A percentile compares a stretch with the other conserved stretches of the same genome.
Evolutionary conservation across 2,797 vertebrate species (phyloP).

Genomic region (Simalia tracyae): DNA sequence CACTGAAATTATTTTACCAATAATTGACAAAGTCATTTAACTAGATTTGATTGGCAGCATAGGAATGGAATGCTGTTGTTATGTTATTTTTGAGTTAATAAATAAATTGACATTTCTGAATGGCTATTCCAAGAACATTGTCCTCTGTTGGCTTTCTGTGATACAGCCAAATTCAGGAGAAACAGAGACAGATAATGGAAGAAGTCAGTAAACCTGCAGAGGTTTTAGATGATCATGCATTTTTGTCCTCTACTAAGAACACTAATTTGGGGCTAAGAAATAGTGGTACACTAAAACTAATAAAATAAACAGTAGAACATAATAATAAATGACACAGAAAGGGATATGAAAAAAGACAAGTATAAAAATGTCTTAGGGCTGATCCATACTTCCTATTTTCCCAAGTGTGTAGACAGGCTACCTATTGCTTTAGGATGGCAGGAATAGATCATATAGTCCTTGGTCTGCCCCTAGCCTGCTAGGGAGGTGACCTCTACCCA

Average conservation of each 20-base stretch:
- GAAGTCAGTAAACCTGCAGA: neutral
- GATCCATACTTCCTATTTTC: neutral
- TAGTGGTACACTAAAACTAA: neutral
- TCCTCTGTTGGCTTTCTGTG: neutral
- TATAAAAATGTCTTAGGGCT: neutral
- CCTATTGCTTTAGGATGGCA: neutral
- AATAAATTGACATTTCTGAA: no score
- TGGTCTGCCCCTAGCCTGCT: neutral
- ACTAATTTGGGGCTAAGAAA: neutral
- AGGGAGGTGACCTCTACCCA: neutral
- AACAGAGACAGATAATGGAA: neutral
- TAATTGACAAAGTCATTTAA: no score
- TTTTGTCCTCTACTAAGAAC: neutral
- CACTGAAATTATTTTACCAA: no score
- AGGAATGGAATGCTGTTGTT: no score
- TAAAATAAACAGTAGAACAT: neutral
- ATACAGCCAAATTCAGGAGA: neutral
- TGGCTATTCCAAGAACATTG: no score
- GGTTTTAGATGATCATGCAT: neutral
- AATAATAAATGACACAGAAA: neutral
- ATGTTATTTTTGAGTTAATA: no score
- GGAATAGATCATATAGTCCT: neutral
- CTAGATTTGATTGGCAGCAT: no score
- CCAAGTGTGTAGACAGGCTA: neutral
- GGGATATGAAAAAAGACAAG: neutral